Evolutionary conservation across 2,797 vertebrate species (phyloP), one percentile per base, ranked within the genome.

Genomic region (Mormyrops boulengeri): DNA sequence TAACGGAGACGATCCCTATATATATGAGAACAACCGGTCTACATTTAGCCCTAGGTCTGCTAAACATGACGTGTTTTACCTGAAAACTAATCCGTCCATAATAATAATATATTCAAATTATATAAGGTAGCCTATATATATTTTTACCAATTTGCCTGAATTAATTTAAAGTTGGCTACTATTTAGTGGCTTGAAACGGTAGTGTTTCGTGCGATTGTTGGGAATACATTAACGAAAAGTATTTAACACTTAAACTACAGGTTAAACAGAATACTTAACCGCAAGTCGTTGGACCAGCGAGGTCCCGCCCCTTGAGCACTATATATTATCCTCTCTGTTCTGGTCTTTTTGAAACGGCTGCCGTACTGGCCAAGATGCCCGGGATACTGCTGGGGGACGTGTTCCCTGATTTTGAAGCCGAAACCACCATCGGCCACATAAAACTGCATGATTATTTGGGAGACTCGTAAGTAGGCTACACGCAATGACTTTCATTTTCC

Each of bases 381-480:
- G 98, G 97, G 0, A 85, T 99, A 41, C 94, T 99, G 85, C 95
- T 99, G 1, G 98, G 98, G n/a, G 98, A 99, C 19, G 94, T 93
- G 44, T 97, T 98, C 66, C 98, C 98, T 1, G 94, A 99, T 93
- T 99, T 99, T 90, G 97, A 99, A 89, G 98, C 97, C 34, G 95
- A 98, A 2, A 99, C 98, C 14, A 98, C 98, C 8, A 88, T 96
- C 41, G 98, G 98, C 88, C 95, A 91, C 85, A 98, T 99, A 90
- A 96, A 95, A 66, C 97, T 99, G 91, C 97, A 99, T 55, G 97
- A 99, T 0, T 99, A 97, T 91, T 93, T 99, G 88, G 98, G 97
- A 44, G 90, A 95, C 94, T 97, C 97, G 98, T 99, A 95, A 99
- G 98, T 96, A 47, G 0, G 77, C 44, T 84, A 12, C 47, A 14